Conservation (phyloP, 2,888 invertebrate species). For the Macrophya annulata region DNA sequence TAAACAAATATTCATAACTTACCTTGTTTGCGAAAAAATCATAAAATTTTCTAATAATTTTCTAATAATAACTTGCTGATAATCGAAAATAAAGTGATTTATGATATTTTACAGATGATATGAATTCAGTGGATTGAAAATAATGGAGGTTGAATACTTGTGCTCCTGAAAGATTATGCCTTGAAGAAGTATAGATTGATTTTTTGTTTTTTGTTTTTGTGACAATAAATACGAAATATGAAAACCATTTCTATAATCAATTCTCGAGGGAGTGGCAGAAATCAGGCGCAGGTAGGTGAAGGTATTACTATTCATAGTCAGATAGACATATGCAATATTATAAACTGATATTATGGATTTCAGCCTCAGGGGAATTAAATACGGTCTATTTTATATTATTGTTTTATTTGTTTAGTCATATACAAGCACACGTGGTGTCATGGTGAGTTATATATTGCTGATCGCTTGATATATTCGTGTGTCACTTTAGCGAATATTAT, state of each 20-base stretch:
- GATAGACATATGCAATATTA: neutral
- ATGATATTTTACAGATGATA: neutral
- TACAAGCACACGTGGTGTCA: slow-evolving; percentile 73
- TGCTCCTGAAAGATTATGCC: neutral
- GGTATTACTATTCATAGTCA: neutral
- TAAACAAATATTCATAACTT: slow-evolving; percentile 46
- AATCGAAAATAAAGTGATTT: neutral
- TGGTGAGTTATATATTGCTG: slow-evolving; percentile 67
- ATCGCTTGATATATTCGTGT: slow-evolving; percentile 55
- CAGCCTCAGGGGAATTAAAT: slow-evolving; percentile 66
- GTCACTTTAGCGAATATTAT: slow-evolving; percentile 41
- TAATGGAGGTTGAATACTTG: neutral
- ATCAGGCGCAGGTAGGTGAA: neutral
- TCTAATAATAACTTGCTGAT: neutral
- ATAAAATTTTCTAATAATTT: neutral
- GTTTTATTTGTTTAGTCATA: slow-evolving; percentile 72
- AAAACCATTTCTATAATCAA: neutral
- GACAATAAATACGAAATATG: neutral
- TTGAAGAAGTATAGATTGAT: neutral
- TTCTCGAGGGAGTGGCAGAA: neutral
- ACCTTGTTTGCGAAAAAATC: slow-evolving; percentile 25
- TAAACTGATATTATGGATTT: neutral
- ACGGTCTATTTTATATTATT: slow-evolving; percentile 64
- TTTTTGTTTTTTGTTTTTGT: too few relatives aligned
- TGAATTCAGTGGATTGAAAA: neutral